phyloP scores from a whole-genome alignment of 2,888 invertebrate species.

The Drosophila affinis region DNA sequence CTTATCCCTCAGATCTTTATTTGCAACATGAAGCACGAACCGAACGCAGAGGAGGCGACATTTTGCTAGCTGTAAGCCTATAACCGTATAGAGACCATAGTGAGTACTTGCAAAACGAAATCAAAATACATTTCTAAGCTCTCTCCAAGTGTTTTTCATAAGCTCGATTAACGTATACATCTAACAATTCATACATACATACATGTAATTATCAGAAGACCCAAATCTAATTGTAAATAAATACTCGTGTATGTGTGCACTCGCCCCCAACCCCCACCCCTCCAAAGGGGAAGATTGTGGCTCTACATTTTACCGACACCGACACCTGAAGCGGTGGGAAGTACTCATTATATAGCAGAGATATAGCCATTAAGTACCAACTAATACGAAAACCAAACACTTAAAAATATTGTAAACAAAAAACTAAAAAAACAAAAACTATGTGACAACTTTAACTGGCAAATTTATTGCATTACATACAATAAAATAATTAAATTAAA shows the following conservation, averaged over 20 bases:
- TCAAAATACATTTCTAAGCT: constrained; percentile 78
- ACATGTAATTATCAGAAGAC: constrained; percentile 43
- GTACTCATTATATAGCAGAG: constrained; percentile 68
- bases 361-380: constrained; percentile 71
- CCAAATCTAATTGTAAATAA: constrained; percentile 38
- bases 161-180: constrained; percentile 34
- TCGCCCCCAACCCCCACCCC: background rate
- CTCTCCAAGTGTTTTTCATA: constrained; percentile 74
- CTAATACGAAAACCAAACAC: constrained; percentile 67
- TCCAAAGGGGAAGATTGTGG: background rate
- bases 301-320: constrained; percentile 5
- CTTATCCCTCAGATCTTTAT: constrained; percentile 32
- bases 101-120: constrained; percentile 60
- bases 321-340: constrained; percentile 1
- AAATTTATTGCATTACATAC: constrained; percentile 80
- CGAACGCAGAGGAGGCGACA: constrained; percentile 4
- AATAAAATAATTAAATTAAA: constrained; percentile 69
- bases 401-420: constrained; percentile 62
- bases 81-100: constrained; percentile 30
- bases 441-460: constrained; percentile 76
- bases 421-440: constrained; percentile 57
- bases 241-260: background rate
- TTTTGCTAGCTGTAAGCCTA: constrained; percentile 38
- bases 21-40: constrained; percentile 6
- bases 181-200: background rate